phyloP scores from a whole-genome alignment of 2,113 vertebrate genomes.

The Motacilla alba region DNA sequence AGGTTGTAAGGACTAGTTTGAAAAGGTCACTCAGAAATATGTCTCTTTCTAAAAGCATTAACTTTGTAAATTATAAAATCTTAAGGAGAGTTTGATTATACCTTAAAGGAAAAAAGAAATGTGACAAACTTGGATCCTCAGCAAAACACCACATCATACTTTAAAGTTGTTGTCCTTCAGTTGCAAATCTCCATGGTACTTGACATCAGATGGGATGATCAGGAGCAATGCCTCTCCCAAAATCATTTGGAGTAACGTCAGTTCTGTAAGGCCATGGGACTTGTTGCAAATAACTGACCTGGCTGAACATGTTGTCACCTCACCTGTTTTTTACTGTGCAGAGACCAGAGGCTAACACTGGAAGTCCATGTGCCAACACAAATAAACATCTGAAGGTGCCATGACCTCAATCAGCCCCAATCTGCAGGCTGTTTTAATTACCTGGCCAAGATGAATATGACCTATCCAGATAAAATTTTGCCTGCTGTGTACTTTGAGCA shows the following conservation, averaged over 20 bases:
- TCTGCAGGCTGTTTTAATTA: not conserved
- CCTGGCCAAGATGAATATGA: not conserved
- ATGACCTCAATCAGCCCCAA: not conserved
- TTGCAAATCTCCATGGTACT: not conserved
- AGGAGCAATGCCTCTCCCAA: not conserved
- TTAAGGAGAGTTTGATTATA: not conserved
- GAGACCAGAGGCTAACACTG: not conserved
- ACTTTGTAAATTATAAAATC: not conserved
- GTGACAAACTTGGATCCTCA: not conserved
- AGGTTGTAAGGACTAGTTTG: not conserved
- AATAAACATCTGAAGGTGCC: not conserved
- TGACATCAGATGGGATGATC: not conserved
- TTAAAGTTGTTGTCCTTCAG: not conserved
- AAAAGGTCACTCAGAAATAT: not conserved
- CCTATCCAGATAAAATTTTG: not conserved
- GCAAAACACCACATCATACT: not conserved
- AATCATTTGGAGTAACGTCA: not conserved
- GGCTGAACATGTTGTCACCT: not conserved
- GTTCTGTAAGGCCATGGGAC: not conserved
- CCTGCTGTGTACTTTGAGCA: not conserved
- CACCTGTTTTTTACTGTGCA: not conserved
- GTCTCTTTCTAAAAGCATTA: not conserved
- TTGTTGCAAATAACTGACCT: not conserved
- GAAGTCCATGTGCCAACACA: not conserved
- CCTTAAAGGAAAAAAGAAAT: not conserved